Evolutionary conservation across 2,888 invertebrate species (phyloP).

Genomic region (Catotricha subobsoleta): DNA sequence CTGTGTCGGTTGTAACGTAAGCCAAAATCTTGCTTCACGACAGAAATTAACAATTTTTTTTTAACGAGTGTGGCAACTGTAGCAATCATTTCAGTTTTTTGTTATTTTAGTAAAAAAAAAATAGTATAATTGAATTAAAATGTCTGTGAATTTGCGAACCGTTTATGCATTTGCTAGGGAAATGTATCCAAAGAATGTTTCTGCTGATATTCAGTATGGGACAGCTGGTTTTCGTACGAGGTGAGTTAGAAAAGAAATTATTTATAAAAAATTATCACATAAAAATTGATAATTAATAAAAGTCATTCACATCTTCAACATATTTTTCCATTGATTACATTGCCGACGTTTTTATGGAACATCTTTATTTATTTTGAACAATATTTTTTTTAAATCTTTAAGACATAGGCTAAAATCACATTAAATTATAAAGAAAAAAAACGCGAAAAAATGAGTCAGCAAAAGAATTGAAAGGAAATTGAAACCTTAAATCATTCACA

Average conservation of each 20-base stretch:
- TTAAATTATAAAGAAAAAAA: no score
- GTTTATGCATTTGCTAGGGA: conserved; percentile 61
- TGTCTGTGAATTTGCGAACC: conserved; percentile 39
- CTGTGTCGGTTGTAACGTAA: background rate
- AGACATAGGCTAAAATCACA: no score
- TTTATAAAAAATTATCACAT: background rate
- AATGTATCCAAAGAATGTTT: conserved; percentile 52
- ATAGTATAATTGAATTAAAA: background rate
- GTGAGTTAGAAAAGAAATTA: conserved; percentile 31
- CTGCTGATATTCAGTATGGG: conserved; percentile 56
- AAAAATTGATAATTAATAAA: no score
- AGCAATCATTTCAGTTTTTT: no score
- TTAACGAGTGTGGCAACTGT: background rate
- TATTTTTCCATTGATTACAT: no score
- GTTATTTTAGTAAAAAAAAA: background rate
- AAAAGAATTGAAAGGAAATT: no score
- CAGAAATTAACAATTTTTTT: background rate
- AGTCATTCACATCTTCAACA: no score
- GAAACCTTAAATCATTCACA: no score
- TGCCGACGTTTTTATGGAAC: no score
- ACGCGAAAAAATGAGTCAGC: no score
- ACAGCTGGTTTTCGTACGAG: conserved; percentile 72
- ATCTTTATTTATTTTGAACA: no score
- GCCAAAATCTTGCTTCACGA: background rate
- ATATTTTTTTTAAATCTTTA: no score